phyloP scores from a whole-genome alignment of 1,140 invertebrate species.

The Orius insidiosus region DNA sequence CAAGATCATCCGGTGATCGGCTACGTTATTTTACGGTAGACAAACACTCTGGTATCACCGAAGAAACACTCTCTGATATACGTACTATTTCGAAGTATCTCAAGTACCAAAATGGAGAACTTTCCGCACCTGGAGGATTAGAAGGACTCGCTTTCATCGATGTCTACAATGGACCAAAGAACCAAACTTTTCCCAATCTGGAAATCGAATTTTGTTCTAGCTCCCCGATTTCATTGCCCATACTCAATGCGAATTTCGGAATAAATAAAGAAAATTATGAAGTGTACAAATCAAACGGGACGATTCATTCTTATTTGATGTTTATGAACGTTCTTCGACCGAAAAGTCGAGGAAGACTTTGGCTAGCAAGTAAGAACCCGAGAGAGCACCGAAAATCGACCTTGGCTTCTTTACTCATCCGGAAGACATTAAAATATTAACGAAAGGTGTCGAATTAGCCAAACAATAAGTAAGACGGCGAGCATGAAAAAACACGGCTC shows the following conservation, averaged over 20 bases:
- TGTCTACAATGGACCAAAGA: constrained; percentile 37
- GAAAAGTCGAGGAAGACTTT: constrained; percentile 38
- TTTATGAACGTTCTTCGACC: constrained; percentile 28
- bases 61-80: constrained; percentile 28
- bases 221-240: constrained; percentile 15
- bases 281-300: constrained; percentile 25
- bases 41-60: constrained; percentile 30
- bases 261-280: constrained; percentile 51
- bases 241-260: constrained; percentile 24
- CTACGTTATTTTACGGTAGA: constrained; percentile 15
- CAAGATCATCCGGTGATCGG: constrained; percentile 39
- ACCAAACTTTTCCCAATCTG: constrained; percentile 34
- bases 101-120: constrained; percentile 39
- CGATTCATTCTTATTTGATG: constrained; percentile 25
- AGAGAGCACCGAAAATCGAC: constrained; percentile 56
- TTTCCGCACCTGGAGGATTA: constrained; percentile 61
- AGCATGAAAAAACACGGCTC: constrained; percentile 28
- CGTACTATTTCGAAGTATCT: constrained; percentile 35
- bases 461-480: constrained; percentile 21
- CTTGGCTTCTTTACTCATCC: constrained; percentile 54
- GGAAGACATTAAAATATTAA: constrained; percentile 25
- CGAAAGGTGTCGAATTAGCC: constrained; percentile 23
- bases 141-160: constrained; percentile 62
- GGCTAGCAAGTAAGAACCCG: constrained; percentile 38
- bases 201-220: constrained; percentile 23